Conservation (phyloP, 2,888 invertebrate species). For the Patella ulyssiponensis region DNA sequence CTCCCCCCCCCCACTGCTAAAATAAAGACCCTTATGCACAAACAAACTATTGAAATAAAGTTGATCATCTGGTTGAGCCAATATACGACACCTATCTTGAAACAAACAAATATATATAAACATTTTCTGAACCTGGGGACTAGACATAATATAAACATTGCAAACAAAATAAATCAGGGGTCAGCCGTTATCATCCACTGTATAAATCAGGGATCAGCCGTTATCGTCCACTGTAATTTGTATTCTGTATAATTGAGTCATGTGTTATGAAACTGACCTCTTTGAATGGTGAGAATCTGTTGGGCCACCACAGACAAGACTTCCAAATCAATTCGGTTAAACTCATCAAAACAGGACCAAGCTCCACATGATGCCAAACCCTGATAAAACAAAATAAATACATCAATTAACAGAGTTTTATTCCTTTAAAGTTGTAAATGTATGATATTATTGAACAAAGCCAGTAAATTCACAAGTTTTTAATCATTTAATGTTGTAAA, state of each 20-base stretch:
- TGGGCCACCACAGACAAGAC: slow-evolving; percentile 86
- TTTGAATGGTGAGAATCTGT: slow-evolving; percentile 85
- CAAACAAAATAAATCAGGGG: not conserved
- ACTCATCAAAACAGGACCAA: slow-evolving; percentile 90
- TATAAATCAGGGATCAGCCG: not conserved
- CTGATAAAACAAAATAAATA: slow-evolving; percentile 41
- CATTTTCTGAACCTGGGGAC: too few species aligned
- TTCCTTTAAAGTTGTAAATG: too few species aligned
- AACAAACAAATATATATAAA: too few species aligned
- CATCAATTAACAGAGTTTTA: not conserved
- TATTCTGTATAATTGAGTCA: not conserved
- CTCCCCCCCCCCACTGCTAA: too few species aligned
- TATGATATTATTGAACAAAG: too few species aligned
- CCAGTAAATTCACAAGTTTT: too few species aligned
- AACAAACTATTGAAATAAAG: too few species aligned
- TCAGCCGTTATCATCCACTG: not conserved
- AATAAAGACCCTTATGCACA: too few species aligned
- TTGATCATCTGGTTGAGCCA: too few species aligned
- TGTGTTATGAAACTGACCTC: slow-evolving; percentile 57
- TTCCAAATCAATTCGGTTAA: slow-evolving; percentile 87
- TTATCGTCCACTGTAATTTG: not conserved
- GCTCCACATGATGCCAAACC: slow-evolving; percentile 74
- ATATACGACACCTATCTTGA: too few species aligned
- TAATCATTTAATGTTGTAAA: too few species aligned
- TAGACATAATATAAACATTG: not conserved